Evolutionary conservation across 2,888 invertebrate species (phyloP), one percentile per base, ranked within the genome.

Genomic region (Cheilosia vernalis): DNA sequence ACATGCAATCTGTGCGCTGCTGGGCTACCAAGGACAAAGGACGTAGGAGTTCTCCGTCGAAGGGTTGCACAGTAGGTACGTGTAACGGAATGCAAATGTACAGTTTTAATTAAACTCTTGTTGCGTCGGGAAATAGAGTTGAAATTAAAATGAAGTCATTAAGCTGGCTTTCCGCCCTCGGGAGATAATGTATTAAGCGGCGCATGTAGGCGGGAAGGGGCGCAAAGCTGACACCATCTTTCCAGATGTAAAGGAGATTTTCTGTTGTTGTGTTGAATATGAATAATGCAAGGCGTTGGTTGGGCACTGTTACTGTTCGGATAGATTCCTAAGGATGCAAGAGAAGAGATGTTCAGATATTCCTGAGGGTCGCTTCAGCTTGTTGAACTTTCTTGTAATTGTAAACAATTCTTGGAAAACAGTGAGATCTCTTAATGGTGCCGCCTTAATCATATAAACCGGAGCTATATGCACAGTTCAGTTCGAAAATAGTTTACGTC

Each of bases 71-170:
- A n/a, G n/a, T 13, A 27, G 19, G 55, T 6, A 21, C n/a, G 44
- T 44, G 44, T 17, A 47, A 56, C 47, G 30, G 51, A 64, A 74
- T 74, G 74, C 74, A 63, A 74, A 69, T 69, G 51, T 60, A 58
- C 42, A 64, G 49, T 58, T 81, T 81, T 76, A 64, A 81, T 76
- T 81, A 60, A 81, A 76, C 60, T 70, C 56, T 60, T 81, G 37
- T 53, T 72, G 58, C 47, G 19, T 64, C 21, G 19, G 44, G 19
- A 64, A 53, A 51, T 37, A 27, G 21, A n/a, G 37, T 15, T 58
- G 47, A 47, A 49, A 37, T 30, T 33, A 69, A 47, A 56, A 47
- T 37, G 21, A 69, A 56, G 42, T 44, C 56, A 58, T 69, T 58
- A 69, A 55, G 53, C 67, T 30, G 19, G 55, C 55, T 42, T 21